These are phyloP conservation scores for Trissolcus basalis DNA, from an alignment of 1,140 invertebrate species.

Conservation along the genomic window DNA sequence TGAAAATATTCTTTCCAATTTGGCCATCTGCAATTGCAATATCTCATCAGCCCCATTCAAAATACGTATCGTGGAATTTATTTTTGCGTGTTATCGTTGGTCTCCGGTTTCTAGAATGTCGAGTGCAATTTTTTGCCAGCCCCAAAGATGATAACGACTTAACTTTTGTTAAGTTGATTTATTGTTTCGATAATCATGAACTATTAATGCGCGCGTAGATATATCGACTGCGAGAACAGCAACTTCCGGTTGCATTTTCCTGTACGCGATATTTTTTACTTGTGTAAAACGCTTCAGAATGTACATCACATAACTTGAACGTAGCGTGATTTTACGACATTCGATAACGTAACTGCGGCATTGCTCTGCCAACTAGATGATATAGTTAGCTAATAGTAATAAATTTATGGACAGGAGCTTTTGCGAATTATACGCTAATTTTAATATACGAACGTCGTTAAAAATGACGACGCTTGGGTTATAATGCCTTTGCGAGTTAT, in stretches of 20 bases:
- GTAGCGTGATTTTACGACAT: conserved; percentile 56
- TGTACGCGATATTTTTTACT: conserved; percentile 50
- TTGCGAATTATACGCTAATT: conserved; percentile 43
- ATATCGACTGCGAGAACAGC: conserved; percentile 54
- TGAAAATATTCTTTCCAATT: too few relatives aligned
- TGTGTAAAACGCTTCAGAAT: conserved; percentile 55
- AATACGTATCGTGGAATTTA: too few relatives aligned
- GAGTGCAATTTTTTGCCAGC: too few relatives aligned
- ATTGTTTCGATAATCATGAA: conserved; percentile 43
- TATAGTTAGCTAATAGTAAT: conserved; percentile 50
- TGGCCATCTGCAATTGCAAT: too few relatives aligned
- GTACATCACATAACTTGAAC: conserved; percentile 52
- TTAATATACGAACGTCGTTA: conserved; percentile 43
- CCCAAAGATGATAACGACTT: conserved; percentile 5
- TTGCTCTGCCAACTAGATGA: conserved; percentile 39
- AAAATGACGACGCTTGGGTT: conserved; percentile 14
- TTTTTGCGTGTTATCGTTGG: too few relatives aligned
- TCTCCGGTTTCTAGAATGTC: too few relatives aligned
- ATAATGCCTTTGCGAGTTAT: conserved; percentile 24
- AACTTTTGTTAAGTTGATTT: conserved; percentile 39
- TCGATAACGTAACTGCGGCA: conserved; percentile 48
- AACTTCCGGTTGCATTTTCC: conserved; percentile 53
- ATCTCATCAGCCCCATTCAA: too few relatives aligned
- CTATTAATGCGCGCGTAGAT: conserved; percentile 51
- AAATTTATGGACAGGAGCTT: conserved; percentile 46